Base-by-base conservation (phyloP, 2,888 invertebrate species). In the Stenolophus ochropezus region DNA sequence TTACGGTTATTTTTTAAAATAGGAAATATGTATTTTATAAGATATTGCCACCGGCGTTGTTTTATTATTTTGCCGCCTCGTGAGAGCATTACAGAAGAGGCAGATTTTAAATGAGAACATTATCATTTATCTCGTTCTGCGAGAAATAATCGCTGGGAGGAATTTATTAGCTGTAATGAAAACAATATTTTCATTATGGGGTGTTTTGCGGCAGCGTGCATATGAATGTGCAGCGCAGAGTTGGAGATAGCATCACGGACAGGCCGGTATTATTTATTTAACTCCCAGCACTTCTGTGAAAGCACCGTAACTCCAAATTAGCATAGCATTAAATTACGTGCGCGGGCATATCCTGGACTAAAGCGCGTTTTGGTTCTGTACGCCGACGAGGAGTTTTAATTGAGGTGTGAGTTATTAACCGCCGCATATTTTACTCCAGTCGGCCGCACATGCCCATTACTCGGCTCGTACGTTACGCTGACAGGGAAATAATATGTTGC, bases 321-420 rank as follows among this genome's bases (percentile, higher is more conserved):
- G 84, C 84, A 85, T 84, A 84, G 84, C 84, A 84, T 84, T 85
- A 84, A 85, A 84, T 85, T 84, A 84, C 84, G 80, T 83, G 77
- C 83, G 82, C 83, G 78, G 83, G 82, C 80, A 73, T 80, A 80
- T 80, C 80, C 83, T 71, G 82, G 82, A 83, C 83, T 83, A 81
- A 82, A 82, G 49, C 81, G 81, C 74, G 81, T 74, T 81, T 81
- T 81, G 75, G 81, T 81, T 81, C 51, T 61, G 21, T 20, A 23
- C 69, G 51, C 79, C 82, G 83, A 23, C 69, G 51, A 69, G 81
- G 83, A 83, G 84, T 84, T 86, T 85, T 86, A 86, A 85, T 86
- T 85, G 85, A 85, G 85, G 85, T 84, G 85, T 85, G 85, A 85
- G 85, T 85, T 86, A 85, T 85, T 85, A 85, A 85, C 84, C 83